Evolutionary conservation across 2,113 vertebrate species (phyloP).

Genomic region (Aptenodytes forsteri): DNA sequence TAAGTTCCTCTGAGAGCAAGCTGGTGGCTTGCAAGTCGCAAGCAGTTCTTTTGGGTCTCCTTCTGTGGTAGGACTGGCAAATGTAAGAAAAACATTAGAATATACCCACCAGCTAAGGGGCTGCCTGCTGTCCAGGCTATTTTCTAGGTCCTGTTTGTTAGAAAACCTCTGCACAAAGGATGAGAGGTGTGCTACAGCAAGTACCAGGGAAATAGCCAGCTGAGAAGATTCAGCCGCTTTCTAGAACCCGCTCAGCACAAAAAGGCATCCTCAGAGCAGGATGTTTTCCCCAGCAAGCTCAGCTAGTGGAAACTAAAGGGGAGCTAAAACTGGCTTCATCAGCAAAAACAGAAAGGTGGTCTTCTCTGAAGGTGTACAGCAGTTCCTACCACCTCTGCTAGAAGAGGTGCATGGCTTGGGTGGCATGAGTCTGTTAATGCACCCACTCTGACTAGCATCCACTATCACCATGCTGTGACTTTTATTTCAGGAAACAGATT

Average conservation of each 20-base stretch:
- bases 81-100: accelerated
- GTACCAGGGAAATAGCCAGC: neutral
- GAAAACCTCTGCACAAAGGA: neutral
- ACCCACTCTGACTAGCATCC: neutral
- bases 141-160: neutral
- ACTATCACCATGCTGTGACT: accelerated
- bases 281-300: neutral
- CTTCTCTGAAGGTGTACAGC: neutral
- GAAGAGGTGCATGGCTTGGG: neutral
- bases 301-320: neutral
- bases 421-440: accelerated
- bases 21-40: neutral
- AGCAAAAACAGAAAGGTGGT: neutral
- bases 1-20: neutral
- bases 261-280: neutral
- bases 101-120: neutral
- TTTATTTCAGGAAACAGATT: neutral
- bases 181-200: too few relatives aligned
- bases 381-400: neutral
- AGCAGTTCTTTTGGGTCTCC: neutral
- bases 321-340: neutral
- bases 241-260: neutral
- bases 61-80: neutral
- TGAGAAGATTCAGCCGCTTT: neutral
- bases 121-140: neutral